Base-by-base conservation (phyloP, 1,140 invertebrate genomes). In the Anoplophora glabripennis region DNA sequence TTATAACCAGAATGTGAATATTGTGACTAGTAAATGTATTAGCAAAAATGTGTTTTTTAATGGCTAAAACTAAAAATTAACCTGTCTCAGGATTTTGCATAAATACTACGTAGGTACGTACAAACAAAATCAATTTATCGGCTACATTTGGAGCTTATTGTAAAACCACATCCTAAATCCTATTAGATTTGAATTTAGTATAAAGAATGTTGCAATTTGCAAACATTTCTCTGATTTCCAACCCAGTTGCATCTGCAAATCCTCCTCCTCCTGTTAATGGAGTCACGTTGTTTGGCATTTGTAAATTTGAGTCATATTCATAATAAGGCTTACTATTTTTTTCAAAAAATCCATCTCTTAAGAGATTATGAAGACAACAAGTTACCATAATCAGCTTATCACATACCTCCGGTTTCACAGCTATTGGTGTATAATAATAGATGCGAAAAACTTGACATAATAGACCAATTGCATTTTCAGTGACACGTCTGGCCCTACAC, bases 391-490 rank as follows among this genome's bases (percentile, higher is more conserved):
- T 60, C 46, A 77, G 60, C 36, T 65, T 69, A 45, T 67, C 59
- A 18, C 59, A 68, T 15, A 52, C 65, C 54, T 70, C 60, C 57
- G 69, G 58, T 28, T 65, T 63, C 38, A 71, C 51, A 40, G 72
- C 59, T 11, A 77, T 67, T 40, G 70, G 57, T 37, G 58, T 61
- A 42, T 47, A 49, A 63, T 71, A 72, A 28, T n/a, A n/a, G n/a
- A 74, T 64, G 46, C 69, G 52, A 61, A 61, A 75, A 53, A 66
- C 55, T 40, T 56, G 45, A 8, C 62, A 66, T 59, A 77, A 59
- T 40, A 77, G 71, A 44, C 75, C 75, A 63, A 78, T 78, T 11
- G 71, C 66, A 68, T 73, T 76, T 70, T 76, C 70, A 48, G 77
- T 66, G 34, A 61, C 62, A 49, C 72, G 44, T 55, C 75, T 66